Evolutionary conservation across 2,888 invertebrate genomes (phyloP), one percentile per base, ranked within the genome.

Genomic region (Dolomedes plantarius): DNA sequence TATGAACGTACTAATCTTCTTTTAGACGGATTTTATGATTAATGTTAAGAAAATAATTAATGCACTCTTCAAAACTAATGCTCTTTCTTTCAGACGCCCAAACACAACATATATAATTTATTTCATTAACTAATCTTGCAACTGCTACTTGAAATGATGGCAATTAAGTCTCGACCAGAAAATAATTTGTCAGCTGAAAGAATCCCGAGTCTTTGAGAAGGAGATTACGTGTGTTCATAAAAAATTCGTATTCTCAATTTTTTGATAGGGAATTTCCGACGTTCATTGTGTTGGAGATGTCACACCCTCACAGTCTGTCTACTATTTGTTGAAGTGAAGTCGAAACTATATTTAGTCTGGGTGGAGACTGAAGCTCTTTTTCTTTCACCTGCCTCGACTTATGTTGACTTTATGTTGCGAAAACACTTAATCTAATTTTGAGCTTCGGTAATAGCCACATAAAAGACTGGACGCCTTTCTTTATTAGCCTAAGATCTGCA

Each of bases 341-440:
- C 74, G 67, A 23, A 64, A 75, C 82, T 82, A 82, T 82, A 82
- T 82, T 82, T 82, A 82, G 82, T 56, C 41, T 82, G 82, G 82
- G 82, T 82, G 82, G 82, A 68, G 82, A 82, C 82, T 46, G 29
- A 56, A 41, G 27, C 32, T 46, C 80, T 73, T 39, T 81, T 76
- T 78, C 72, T 67, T 77, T 85, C 83, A 78, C 83, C 83, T 85
- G 83, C 83, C 77, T 56, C 67, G 68, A 77, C 83, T 83, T 65
- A 77, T 85, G 83, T 85, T 85, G 83, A 78, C 83, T 85, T 36
- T 72, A 77, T 83, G 83, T 83, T 83, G 83, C 77, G 83, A 85
- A 85, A 85, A 85, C 73, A 77, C 73, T 77, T 85, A 85, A 85
- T 85, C 83, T 77, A 85, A 85, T 83, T 83, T 77, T 83, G 77